Evolutionary conservation across 2,888 invertebrate genomes (phyloP).

Genomic region (Drosophila longiperda): DNA sequence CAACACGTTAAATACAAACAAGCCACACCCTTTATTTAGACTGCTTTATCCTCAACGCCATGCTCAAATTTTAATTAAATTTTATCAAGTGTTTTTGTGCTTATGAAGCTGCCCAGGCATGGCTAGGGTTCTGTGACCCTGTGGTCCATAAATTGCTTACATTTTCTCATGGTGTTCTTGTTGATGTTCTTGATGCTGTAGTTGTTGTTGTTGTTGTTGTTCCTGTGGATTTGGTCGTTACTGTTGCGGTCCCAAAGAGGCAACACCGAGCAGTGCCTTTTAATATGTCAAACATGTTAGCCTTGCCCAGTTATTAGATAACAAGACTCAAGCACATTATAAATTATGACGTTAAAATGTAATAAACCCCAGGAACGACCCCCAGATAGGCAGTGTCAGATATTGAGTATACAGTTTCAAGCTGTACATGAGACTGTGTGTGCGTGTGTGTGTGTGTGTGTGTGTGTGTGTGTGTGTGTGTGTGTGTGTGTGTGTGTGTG

Average conservation of each 20-base stretch:
- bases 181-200: slow-evolving; percentile 14
- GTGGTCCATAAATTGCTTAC: slow-evolving; percentile 52
- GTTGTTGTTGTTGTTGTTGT: slow-evolving; percentile 22
- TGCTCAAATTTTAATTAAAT: slow-evolving; percentile 74
- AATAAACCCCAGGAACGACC: slow-evolving; percentile 52
- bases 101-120: slow-evolving; percentile 49
- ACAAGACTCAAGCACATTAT: slow-evolving; percentile 55
- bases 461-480: slow-evolving; percentile 5
- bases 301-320: slow-evolving; percentile 51
- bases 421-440: background rate
- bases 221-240: slow-evolving; percentile 22
- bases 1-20: slow-evolving; percentile 39
- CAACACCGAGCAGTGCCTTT: slow-evolving; percentile 36
- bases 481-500: background rate
- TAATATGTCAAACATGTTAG: slow-evolving; percentile 64
- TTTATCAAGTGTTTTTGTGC: slow-evolving; percentile 65
- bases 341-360: slow-evolving; percentile 73
- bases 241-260: slow-evolving; percentile 29
- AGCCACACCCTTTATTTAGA: slow-evolving; percentile 33
- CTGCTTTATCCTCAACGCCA: slow-evolving; percentile 46
- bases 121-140: slow-evolving; percentile 49
- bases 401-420: slow-evolving; percentile 43
- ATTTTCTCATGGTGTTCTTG: slow-evolving; percentile 42
- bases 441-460: slow-evolving; percentile 1
- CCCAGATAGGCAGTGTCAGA: slow-evolving; percentile 55